These are phyloP conservation scores for Eristalinus aeneus DNA, from an alignment of 2,888 invertebrate species.

Conservation along the genomic window DNA sequence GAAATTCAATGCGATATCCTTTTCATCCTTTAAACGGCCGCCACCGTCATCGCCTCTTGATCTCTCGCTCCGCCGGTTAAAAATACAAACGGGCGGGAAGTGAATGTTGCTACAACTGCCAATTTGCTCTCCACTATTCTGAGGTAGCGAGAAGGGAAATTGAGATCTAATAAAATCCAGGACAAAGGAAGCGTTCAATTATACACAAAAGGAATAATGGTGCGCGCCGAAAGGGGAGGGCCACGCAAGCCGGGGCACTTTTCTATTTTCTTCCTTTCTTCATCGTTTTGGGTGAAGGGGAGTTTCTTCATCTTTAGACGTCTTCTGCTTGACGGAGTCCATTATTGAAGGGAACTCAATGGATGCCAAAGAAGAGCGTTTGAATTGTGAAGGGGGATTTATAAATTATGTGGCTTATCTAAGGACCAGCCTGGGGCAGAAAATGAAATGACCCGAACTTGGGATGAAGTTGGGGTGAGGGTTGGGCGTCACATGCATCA, in stretches of 20 bases:
- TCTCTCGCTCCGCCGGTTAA: background rate
- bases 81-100: slow-evolving; percentile 7
- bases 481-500: background rate
- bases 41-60: background rate
- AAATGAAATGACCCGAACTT: background rate
- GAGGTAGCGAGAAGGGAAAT: slow-evolving; percentile 59
- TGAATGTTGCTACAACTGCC: slow-evolving; percentile 31
- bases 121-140: slow-evolving; percentile 54
- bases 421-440: background rate
- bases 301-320: slow-evolving; percentile 11
- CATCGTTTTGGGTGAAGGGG: background rate
- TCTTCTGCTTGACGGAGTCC: slow-evolving; percentile 25
- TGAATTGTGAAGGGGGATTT: background rate
- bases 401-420: background rate
- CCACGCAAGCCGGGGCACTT: background rate
- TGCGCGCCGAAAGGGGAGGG: background rate
- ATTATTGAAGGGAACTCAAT: slow-evolving; percentile 17
- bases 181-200: slow-evolving; percentile 68
- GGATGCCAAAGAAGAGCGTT: background rate
- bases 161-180: slow-evolving; percentile 66
- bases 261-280: slow-evolving; percentile 3
- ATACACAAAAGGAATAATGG: slow-evolving; percentile 60
- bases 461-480: no score
- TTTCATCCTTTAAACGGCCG: slow-evolving; percentile 38
- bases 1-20: slow-evolving; percentile 48